Evolutionary conservation across 1,140 invertebrate species (phyloP).

Genomic region (Batillaria attramentaria): DNA sequence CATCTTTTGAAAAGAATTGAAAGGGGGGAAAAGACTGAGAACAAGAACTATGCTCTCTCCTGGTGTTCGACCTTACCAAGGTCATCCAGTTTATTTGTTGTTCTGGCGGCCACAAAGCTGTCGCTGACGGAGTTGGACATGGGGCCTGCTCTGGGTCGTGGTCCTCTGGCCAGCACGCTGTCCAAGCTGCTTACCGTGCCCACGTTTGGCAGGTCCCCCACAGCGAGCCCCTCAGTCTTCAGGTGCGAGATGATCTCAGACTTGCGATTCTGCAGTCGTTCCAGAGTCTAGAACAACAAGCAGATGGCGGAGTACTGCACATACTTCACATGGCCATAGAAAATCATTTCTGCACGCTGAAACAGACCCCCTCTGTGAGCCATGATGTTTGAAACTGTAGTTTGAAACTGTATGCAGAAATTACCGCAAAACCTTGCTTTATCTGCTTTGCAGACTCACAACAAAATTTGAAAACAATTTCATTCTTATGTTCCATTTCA

Average conservation of each 20-base stretch:
- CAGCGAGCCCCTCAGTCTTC: conserved; percentile 30
- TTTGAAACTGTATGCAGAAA: no score
- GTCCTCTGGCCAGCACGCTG: conserved; percentile 20
- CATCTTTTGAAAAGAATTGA: no score
- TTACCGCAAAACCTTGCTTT: no score
- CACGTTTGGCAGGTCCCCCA: neutral
- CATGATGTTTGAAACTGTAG: no score
- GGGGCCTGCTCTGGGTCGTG: neutral
- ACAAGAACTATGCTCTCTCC: neutral
- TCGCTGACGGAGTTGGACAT: conserved; percentile 34
- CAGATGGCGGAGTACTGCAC: no score
- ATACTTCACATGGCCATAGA: no score
- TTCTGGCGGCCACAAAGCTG: conserved; percentile 38
- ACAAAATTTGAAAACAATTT: no score
- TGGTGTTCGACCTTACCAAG: conserved; percentile 25
- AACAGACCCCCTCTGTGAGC: conserved; percentile 20
- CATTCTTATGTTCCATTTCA: no score
- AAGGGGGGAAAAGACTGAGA: neutral
- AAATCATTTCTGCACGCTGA: neutral
- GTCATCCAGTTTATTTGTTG: conserved; percentile 39
- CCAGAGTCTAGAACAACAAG: conserved; percentile 54
- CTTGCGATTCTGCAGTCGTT: conserved; percentile 78
- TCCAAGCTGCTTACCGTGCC: conserved; percentile 9
- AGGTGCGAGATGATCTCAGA: conserved; percentile 80
- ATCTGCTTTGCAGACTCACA: no score